These are phyloP conservation scores for Drosophila nebulosa DNA, from an alignment of 1,140 invertebrate genomes.

Conservation along the genomic window DNA sequence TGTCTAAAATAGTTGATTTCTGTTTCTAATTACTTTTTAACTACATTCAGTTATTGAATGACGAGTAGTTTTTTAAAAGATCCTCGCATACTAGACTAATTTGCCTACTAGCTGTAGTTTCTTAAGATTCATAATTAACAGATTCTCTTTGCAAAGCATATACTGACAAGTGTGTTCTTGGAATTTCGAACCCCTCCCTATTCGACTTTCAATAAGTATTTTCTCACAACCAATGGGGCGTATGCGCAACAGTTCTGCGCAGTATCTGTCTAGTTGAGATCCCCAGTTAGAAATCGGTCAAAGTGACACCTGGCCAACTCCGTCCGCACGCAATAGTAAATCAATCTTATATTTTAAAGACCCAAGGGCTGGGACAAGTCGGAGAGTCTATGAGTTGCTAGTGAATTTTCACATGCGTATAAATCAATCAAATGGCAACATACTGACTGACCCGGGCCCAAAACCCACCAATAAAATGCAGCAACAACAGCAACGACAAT, in stretches of 20 bases:
- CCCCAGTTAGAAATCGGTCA: slow-evolving; percentile 19
- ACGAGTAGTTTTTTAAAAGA: no score
- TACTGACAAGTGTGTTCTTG: no score
- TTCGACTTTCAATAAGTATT: background rate
- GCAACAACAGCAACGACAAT: slow-evolving; percentile 3
- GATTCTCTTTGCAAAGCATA: no score
- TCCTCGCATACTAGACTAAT: no score
- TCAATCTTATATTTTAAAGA: slow-evolving; percentile 34
- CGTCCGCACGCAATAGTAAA: slow-evolving; percentile 39
- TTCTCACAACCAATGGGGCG: slow-evolving; percentile 40
- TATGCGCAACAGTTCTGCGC: slow-evolving; percentile 56
- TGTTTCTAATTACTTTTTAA: no score
- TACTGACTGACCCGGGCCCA: slow-evolving; percentile 5
- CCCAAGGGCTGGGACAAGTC: slow-evolving; percentile 9
- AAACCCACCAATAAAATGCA: slow-evolving; percentile 35
- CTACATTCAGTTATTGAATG: no score
- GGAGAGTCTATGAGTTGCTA: slow-evolving; percentile 32
- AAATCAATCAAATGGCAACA: slow-evolving; percentile 56
- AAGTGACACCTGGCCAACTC: slow-evolving; percentile 41
- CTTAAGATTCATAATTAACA: no score
- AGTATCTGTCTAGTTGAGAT: background rate
- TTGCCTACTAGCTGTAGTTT: no score
- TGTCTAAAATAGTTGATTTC: no score
- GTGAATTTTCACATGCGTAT: slow-evolving; percentile 62
- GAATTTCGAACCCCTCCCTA: no score